phyloP scores from a whole-genome alignment of 2,797 vertebrate genomes.

The Caiman crocodilus region DNA sequence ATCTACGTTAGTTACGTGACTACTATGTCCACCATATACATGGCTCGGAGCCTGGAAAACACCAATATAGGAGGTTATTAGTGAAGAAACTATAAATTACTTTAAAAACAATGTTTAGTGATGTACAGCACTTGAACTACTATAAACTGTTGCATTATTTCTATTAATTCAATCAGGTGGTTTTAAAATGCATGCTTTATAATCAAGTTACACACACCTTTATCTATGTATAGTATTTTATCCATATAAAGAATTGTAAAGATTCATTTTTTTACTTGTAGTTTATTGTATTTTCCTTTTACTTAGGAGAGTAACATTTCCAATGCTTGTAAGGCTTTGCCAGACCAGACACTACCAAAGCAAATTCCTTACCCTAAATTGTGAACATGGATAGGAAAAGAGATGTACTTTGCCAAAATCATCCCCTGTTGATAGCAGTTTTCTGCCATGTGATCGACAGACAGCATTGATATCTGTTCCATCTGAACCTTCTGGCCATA shows the following conservation, averaged over 20 bases:
- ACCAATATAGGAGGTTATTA: background rate
- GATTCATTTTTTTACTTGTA: background rate
- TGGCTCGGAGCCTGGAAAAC: slow-evolving; percentile 92
- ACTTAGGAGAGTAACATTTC: background rate
- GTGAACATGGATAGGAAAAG: slow-evolving; percentile 95
- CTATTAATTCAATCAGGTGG: background rate
- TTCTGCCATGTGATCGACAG: slow-evolving; percentile 89
- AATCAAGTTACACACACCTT: background rate
- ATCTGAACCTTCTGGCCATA: slow-evolving; percentile 98
- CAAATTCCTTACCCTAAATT: slow-evolving; percentile 89
- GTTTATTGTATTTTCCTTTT: no score
- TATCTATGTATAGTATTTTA: background rate
- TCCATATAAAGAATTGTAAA: background rate
- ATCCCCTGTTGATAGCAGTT: slow-evolving; percentile 93
- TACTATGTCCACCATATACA: slow-evolving; percentile 93
- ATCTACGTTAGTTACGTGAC: slow-evolving; percentile 96
- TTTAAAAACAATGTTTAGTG: rapidly evolving
- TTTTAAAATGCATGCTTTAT: background rate
- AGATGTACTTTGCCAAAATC: slow-evolving; percentile 99
- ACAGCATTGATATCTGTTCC: slow-evolving; percentile 97
- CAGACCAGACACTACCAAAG: background rate
- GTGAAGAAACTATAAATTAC: slow-evolving; percentile 1
- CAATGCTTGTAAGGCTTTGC: background rate
- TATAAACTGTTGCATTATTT: background rate
- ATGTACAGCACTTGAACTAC: background rate